Base-by-base conservation (phyloP, 2,888 invertebrate genomes). In the Melitaea athalia region DNA sequence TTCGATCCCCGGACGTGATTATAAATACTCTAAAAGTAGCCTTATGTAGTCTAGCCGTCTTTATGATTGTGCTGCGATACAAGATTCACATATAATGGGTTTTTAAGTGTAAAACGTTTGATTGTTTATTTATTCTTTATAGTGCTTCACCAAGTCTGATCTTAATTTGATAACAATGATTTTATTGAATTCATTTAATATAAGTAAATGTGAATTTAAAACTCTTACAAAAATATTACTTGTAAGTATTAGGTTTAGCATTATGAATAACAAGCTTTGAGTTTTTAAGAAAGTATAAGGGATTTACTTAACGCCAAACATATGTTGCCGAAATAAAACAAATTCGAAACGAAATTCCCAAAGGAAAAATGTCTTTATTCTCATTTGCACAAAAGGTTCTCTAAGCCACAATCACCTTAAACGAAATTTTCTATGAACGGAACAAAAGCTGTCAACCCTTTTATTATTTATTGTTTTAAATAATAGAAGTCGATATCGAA, bases 301-400 rank as follows among this genome's bases (percentile, higher is more conserved):
- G 55, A 55, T 55, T 55, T 14, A 12, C 12, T n/a, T 33, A 55
- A 55, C 14, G 14, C 55, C 14, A 14, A 55, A 33, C 55, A 55
- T 33, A 33, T 55, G 55, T 33, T 14, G 55, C 14, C 55, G 33
- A 33, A 55, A 55, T n/a, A 53, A 11, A 4, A n/a, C 5, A 33
- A 52, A 24, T 24, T 31, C 1, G 24, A 52, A 52, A 52, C 17
- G 24, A 52, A 12, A 24, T 17, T 17, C 52, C 12, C 24, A 24
- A 24, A 24, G 12, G 11, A 11, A 11, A 52, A 24, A 5, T 38
- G 8, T 38, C 38, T 38, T 38, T 38, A 38, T 5, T 3, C 12
- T 24, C 3, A 4, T 52, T 52, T 31, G 24, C 12, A 38, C 38
- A 8, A 5, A 11, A 31, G 17, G 15, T 15, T n/a, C 15, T n/a